Conservation (phyloP, 1,140 invertebrate genomes). For the Drosophila neocordata region DNA sequence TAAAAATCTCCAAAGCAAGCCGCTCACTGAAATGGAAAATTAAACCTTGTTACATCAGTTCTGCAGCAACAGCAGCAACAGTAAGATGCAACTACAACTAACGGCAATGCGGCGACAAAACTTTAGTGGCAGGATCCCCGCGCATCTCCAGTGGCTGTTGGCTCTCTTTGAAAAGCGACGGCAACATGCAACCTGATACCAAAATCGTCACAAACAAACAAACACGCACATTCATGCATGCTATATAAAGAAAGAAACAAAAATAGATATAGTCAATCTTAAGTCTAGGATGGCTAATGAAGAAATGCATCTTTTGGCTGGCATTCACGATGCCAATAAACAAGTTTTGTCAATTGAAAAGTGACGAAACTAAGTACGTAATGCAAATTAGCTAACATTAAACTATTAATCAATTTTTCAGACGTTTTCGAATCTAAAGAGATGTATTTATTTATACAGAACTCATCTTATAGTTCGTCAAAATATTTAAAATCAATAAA, state of each 20-base stretch:
- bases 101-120: conserved; percentile 54
- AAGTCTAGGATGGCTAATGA: conserved; percentile 16
- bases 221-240: conserved; percentile 20
- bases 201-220: conserved; percentile 67
- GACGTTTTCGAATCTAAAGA: too few relatives aligned
- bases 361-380: too few relatives aligned
- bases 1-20: conserved; percentile 75
- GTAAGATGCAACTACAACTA: conserved; percentile 38
- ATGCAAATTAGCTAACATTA: too few relatives aligned
- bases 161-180: conserved; percentile 56
- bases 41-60: conserved; percentile 82
- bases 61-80: conserved; percentile 58
- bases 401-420: too few relatives aligned
- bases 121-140: conserved; percentile 62
- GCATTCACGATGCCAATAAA: conserved; percentile 11
- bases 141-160: conserved; percentile 24
- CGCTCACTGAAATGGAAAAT: conserved; percentile 81
- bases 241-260: conserved; percentile 36
- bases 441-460: too few relatives aligned
- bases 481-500: too few relatives aligned
- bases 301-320: conserved; percentile 10
- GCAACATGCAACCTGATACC: conserved; percentile 69
- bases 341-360: too few relatives aligned
- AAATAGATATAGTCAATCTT: conserved; percentile 10
- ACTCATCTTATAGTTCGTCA: too few relatives aligned